Evolutionary conservation across 2,888 invertebrate species (phyloP).

Genomic region (Aspidapion aeneum): DNA sequence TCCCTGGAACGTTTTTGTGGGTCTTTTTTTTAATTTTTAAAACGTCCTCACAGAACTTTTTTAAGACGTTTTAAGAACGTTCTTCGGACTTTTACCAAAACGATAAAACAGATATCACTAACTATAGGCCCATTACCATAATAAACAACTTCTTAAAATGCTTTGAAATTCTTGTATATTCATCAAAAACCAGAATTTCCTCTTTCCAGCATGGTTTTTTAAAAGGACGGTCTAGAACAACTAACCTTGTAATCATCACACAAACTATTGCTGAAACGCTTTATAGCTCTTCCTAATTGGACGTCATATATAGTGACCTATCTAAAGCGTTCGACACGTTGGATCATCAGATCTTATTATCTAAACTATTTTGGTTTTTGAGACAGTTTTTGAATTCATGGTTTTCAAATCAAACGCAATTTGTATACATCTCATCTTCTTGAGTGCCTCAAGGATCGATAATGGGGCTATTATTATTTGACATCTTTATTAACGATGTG

Average conservation of each 20-base stretch:
- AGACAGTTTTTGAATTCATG: neutral
- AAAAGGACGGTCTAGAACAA: neutral
- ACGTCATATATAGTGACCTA: neutral
- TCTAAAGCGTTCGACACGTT: neutral
- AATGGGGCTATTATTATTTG: neutral
- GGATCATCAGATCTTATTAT: neutral
- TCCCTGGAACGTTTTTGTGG: no score
- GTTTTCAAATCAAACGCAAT: neutral
- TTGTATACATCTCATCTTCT: neutral
- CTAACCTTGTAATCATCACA: neutral
- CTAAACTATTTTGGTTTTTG: neutral
- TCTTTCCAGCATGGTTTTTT: neutral
- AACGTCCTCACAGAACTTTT: no score
- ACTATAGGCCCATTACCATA: neutral
- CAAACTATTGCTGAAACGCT: neutral
- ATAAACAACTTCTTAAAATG: neutral
- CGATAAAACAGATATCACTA: neutral
- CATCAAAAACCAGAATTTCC: neutral
- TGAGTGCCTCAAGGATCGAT: neutral
- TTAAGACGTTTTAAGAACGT: no score
- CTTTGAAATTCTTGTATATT: neutral
- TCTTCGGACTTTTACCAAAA: no score
- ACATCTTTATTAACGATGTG: neutral
- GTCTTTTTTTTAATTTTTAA: no score
- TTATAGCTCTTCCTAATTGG: neutral